These are phyloP conservation scores for Lasioglossum lativentre DNA, from an alignment of 2,888 invertebrate species.

Conservation along the genomic window DNA sequence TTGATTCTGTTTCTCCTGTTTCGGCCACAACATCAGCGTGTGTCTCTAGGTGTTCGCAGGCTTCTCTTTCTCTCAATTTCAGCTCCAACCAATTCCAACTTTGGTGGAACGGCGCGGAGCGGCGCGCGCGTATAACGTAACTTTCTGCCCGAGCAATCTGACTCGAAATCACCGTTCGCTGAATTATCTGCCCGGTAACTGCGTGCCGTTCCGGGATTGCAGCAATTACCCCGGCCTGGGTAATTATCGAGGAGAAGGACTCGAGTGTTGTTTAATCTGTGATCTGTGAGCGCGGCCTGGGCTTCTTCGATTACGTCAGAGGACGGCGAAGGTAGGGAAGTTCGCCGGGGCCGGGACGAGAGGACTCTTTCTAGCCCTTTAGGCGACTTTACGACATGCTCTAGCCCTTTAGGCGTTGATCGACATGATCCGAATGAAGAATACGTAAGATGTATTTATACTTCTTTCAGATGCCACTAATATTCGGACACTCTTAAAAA, in stretches of 20 bases:
- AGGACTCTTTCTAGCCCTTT: not conserved
- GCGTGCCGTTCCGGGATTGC: constrained; percentile 83
- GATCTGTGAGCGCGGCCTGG: constrained; percentile 77
- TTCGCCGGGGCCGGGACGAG: constrained; percentile 7
- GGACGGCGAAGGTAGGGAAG: constrained; percentile 64
- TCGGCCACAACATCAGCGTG: constrained; percentile 8
- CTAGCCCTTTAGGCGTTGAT: not conserved
- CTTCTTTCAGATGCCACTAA: no score
- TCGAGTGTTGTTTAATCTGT: constrained; percentile 83
- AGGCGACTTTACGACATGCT: not conserved
- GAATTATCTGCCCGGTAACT: constrained; percentile 82
- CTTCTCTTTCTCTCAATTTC: constrained; percentile 66
- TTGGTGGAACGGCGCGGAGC: constrained; percentile 69
- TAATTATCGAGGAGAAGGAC: constrained; percentile 84
- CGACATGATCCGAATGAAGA: not conserved
- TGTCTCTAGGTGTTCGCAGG: constrained; percentile 10
- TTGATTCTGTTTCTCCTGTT: constrained; percentile 54
- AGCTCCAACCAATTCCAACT: constrained; percentile 82
- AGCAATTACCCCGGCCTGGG: constrained; percentile 82
- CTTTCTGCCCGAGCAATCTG: constrained; percentile 82
- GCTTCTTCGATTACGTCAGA: constrained; percentile 80
- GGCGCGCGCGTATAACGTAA: constrained; percentile 76
- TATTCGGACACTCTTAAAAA: no score
- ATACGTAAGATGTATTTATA: no score
- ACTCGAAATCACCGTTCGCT: constrained; percentile 83